phyloP scores from a whole-genome alignment of 2,888 invertebrate species.

The Drosophila maculinotata region DNA sequence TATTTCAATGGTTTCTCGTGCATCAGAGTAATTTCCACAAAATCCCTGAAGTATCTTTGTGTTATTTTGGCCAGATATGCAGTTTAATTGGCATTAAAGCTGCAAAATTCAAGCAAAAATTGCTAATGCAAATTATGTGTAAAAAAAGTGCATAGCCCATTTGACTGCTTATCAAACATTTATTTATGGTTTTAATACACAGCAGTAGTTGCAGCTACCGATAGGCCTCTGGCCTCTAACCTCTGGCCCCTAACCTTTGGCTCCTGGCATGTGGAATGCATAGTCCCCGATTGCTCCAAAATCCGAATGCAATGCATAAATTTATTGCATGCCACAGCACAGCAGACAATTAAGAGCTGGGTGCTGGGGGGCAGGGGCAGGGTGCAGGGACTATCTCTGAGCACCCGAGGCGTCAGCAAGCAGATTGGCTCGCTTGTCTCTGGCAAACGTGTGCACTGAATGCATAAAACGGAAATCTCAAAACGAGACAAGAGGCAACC shows the following conservation, averaged over 20 bases:
- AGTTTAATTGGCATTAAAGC: constrained; percentile 28
- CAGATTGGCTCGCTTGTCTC: constrained; percentile 76
- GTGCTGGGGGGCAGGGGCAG: background rate
- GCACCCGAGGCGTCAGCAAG: constrained; percentile 33
- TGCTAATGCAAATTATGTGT: constrained; percentile 25
- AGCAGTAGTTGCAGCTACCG: constrained; percentile 24
- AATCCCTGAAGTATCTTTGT: too few relatives aligned
- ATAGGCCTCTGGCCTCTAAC: constrained; percentile 26
- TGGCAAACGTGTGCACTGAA: constrained; percentile 73
- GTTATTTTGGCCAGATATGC: background rate
- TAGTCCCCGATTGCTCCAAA: too few relatives aligned
- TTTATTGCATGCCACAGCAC: constrained; percentile 68
- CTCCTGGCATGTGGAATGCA: constrained; percentile 31
- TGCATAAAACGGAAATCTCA: constrained; percentile 76
- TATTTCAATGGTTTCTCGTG: constrained; percentile 16
- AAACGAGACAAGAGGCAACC: constrained; percentile 29
- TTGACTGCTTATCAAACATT: constrained; percentile 73
- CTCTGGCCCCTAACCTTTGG: constrained; percentile 1
- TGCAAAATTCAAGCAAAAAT: constrained; percentile 1
- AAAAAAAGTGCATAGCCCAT: constrained; percentile 31
- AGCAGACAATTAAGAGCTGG: constrained; percentile 73
- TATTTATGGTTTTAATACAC: constrained; percentile 64
- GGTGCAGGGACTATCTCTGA: background rate
- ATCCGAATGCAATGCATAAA: constrained; percentile 79
- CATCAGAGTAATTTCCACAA: constrained; percentile 6